A percentile compares a stretch with the other conserved stretches of the same genome.
phyloP scores from a whole-genome alignment of 2,113 vertebrate species.

The Solea solea region DNA sequence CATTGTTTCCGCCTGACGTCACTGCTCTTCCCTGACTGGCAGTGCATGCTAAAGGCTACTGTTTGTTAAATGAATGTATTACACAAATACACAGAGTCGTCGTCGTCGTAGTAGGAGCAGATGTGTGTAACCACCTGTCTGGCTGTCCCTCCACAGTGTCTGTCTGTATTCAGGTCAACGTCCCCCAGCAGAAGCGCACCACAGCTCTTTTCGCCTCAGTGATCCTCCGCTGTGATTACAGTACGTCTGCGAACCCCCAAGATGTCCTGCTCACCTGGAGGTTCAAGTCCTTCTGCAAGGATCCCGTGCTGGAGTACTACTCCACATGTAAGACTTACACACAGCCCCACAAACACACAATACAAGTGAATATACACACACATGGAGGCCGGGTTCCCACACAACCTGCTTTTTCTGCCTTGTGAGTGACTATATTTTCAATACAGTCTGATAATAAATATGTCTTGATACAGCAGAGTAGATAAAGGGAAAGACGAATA shows the following conservation, averaged over 20 bases:
- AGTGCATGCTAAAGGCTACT: not conserved
- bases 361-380: too few species aligned
- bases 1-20: conserved; percentile 10
- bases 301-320: conserved; percentile 94
- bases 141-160: conserved; percentile 74
- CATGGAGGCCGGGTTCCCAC: not conserved
- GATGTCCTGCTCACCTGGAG: conserved; percentile 91
- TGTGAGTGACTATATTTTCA: not conserved
- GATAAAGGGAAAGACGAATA: too few species aligned
- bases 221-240: conserved; percentile 89
- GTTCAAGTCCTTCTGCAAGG: conserved; percentile 96
- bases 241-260: conserved; percentile 89
- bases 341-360: not conserved
- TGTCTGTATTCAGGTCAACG: conserved; percentile 84
- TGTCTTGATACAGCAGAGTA: too few species aligned
- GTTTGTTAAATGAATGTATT: not conserved
- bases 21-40: not conserved
- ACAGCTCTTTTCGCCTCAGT: conserved; percentile 87
- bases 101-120: not conserved
- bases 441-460: not conserved
- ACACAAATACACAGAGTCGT: not conserved
- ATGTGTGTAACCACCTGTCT: conserved; percentile 3
- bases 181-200: conserved; percentile 81
- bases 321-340: conserved; percentile 79
- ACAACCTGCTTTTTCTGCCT: too few species aligned